A percentile compares a stretch with the other conserved stretches of the same genome.
These are phyloP conservation scores for Agrochola lota DNA, from an alignment of 2,888 invertebrate genomes.

Conservation along the genomic window DNA sequence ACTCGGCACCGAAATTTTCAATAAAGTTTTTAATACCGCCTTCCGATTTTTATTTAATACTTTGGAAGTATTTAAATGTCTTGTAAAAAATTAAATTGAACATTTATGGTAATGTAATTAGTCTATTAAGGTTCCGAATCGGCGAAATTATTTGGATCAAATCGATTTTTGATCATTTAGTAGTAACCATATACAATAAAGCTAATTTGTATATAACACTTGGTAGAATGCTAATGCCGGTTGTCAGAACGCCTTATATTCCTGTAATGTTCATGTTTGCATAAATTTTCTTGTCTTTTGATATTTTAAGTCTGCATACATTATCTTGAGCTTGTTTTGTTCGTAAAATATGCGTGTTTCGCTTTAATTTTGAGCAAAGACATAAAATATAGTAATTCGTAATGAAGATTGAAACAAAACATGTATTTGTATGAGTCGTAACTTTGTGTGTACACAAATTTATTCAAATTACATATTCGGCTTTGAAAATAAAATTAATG, in stretches of 20 bases:
- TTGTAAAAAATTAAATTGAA: constrained; percentile 55
- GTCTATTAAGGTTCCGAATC: constrained; percentile 47
- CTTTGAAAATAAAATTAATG: constrained; percentile 42
- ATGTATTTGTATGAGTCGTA: constrained; percentile 44
- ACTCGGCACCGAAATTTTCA: constrained; percentile 78
- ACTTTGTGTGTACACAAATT: constrained; percentile 44
- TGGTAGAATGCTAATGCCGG: constrained; percentile 48
- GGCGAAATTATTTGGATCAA: constrained; percentile 35
- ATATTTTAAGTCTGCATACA: constrained; percentile 62
- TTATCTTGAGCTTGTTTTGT: constrained; percentile 53
- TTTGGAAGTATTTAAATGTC: constrained; percentile 54
- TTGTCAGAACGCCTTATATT: constrained; percentile 50
- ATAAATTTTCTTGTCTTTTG: constrained; percentile 57
- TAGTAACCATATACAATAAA: constrained; percentile 25
- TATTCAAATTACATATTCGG: constrained; percentile 48
- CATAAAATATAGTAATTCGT: constrained; percentile 45
- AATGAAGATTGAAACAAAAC: constrained; percentile 60
- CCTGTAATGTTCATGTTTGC: constrained; percentile 61
- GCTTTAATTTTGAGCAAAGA: constrained; percentile 57
- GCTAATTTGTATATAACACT: constrained; percentile 49
- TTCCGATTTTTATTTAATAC: constrained; percentile 66
- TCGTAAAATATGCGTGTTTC: constrained; percentile 57
- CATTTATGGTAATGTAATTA: constrained; percentile 65
- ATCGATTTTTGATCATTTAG: constrained; percentile 53
- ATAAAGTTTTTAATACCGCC: constrained; percentile 83